Evolutionary conservation across 35 echinoderm and acorn worm species (phyloP).

Genomic region (Chiridota heheva): DNA sequence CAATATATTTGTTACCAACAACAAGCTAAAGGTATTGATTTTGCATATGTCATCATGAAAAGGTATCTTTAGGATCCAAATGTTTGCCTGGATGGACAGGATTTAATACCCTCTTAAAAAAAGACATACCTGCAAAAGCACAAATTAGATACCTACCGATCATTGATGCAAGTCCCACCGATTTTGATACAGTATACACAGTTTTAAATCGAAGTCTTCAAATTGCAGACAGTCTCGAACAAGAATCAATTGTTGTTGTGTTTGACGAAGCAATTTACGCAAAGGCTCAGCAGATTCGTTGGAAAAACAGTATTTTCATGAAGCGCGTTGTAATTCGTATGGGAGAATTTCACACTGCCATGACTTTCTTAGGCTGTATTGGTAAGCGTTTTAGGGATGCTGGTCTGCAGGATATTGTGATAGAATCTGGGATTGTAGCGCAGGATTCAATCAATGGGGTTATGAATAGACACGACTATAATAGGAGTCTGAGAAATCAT

Average conservation of each 20-base stretch:
- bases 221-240: conserved; percentile 17
- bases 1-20: neutral
- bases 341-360: conserved; percentile 66
- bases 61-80: neutral
- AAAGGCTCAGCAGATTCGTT: conserved; percentile 71
- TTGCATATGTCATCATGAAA: conserved; percentile 21
- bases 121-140: conserved; percentile 8
- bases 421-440: conserved; percentile 61
- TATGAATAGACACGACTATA: conserved; percentile 48
- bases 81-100: conserved; percentile 61
- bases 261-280: conserved; percentile 75
- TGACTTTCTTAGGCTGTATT: conserved; percentile 59
- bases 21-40: neutral
- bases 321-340: conserved; percentile 50
- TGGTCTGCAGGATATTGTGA: conserved; percentile 61
- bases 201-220: conserved; percentile 42
- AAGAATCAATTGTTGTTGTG: conserved; percentile 14
- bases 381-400: conserved; percentile 77
- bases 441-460: conserved; percentile 54
- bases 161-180: conserved; percentile 65
- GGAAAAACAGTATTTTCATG: conserved; percentile 45
- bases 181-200: conserved; percentile 67
- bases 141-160: conserved; percentile 60
- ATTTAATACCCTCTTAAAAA: conserved; percentile 26
- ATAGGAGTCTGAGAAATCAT: conserved; percentile 25